A percentile compares a stretch with the other conserved stretches of the same genome.
These are phyloP conservation scores for Lophochroa leadbeateri DNA, from an alignment of 2,113 vertebrate genomes.

Conservation along the genomic window DNA sequence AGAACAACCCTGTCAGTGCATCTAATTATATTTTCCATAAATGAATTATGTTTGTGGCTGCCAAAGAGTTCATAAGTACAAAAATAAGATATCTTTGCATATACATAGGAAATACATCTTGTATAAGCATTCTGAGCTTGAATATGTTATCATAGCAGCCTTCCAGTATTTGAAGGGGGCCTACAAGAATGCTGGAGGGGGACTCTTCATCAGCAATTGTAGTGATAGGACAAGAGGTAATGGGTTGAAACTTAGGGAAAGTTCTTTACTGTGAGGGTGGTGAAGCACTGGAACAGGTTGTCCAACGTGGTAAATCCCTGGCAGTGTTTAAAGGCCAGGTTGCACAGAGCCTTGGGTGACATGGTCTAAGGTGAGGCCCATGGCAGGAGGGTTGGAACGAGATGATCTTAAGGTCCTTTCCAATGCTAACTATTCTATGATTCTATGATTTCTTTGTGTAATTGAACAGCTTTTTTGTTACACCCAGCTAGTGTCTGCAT, in stretches of 20 bases:
- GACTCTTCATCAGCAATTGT: neutral
- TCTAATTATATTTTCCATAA: neutral
- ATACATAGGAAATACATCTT: neutral
- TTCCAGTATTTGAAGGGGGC: neutral
- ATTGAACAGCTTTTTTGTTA: neutral
- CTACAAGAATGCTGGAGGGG: neutral
- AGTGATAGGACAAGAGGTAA: neutral
- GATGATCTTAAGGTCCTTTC: neutral
- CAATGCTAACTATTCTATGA: neutral
- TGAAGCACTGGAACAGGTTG: neutral
- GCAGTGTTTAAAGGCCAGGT: neutral
- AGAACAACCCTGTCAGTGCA: neutral
- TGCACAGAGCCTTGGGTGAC: neutral
- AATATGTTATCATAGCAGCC: neutral
- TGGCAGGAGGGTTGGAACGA: neutral
- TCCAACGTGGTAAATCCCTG: neutral
- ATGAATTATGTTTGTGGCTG: neutral
- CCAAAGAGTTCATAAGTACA: neutral
- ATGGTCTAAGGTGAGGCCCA: neutral
- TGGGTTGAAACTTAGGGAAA: neutral
- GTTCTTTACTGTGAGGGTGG: neutral
- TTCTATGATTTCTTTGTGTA: neutral
- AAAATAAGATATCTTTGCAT: neutral
- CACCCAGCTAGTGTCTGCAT: neutral
- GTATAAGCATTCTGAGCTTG: neutral